Percentiles rank a stretch among this genome's conserved stretches.
Conservation (phyloP, 2,797 vertebrate genomes). For the Poliocrania exsul region DNA sequence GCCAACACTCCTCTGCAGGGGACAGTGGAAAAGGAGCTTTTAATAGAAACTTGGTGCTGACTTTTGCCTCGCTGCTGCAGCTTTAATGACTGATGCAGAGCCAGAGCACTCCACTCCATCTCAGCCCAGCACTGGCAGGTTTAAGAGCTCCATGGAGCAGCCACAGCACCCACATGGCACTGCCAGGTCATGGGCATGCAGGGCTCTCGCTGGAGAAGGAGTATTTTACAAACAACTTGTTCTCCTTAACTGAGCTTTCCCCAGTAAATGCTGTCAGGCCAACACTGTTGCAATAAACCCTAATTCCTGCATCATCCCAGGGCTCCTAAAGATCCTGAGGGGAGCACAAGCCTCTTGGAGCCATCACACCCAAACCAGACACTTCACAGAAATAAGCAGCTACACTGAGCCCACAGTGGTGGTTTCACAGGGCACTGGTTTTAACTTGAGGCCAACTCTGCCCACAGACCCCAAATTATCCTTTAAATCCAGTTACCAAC, state of each 20-base stretch:
- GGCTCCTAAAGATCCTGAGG: fast-evolving
- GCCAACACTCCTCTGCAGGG: neutral
- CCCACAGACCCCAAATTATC: neutral
- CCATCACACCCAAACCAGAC: neutral
- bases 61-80: conserved; percentile 25
- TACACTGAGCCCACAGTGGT: neutral
- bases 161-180: neutral
- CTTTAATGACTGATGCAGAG: neutral
- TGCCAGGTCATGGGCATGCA: neutral
- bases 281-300: neutral
- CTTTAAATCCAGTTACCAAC: neutral
- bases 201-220: neutral
- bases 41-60: conserved; percentile 31
- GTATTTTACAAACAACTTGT: neutral
- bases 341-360: neutral
- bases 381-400: neutral
- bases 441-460: neutral
- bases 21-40: conserved; percentile 35
- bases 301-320: neutral
- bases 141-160: neutral
- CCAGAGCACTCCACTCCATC: neutral
- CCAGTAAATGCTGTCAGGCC: neutral
- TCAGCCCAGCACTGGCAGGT: neutral
- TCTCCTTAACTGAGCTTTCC: neutral
- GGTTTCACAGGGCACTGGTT: neutral